Conservation (phyloP, 2,797 vertebrate genomes). For the Sciurus carolinensis region DNA sequence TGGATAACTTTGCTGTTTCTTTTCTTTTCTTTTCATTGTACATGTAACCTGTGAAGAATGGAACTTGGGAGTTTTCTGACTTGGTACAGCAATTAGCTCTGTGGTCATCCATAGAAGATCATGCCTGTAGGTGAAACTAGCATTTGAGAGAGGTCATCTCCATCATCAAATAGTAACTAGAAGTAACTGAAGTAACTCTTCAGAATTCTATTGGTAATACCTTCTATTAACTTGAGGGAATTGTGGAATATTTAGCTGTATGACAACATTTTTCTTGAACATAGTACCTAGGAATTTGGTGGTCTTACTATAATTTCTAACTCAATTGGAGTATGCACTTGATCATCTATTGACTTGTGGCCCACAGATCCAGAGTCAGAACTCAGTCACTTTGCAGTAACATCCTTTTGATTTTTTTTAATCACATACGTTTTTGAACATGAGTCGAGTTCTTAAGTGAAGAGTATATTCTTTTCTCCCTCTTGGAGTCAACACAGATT, state of each 20-base stretch:
- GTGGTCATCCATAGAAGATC: background rate
- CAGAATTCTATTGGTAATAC: background rate
- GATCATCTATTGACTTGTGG: constrained; percentile 29
- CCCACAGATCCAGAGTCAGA: background rate
- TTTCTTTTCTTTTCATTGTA: background rate
- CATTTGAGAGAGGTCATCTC: background rate
- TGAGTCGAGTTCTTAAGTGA: background rate
- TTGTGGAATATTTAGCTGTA: background rate
- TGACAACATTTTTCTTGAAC: background rate
- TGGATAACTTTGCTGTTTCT: background rate
- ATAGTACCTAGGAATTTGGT: background rate
- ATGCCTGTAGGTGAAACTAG: background rate
- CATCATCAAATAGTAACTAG: background rate
- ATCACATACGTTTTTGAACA: background rate
- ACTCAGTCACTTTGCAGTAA: background rate
- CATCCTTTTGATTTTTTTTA: background rate
- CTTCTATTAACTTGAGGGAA: constrained; percentile 27
- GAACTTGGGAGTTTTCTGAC: constrained; percentile 24
- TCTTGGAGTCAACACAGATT: background rate
- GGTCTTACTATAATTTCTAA: constrained; percentile 27
- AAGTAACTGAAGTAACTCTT: background rate
- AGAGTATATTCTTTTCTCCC: background rate
- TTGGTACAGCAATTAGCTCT: constrained; percentile 52
- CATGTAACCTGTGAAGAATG: background rate
- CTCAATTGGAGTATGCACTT: background rate